These are phyloP conservation scores for Python bivittatus DNA, from an alignment of 2,113 vertebrate species.

Conservation along the genomic window DNA sequence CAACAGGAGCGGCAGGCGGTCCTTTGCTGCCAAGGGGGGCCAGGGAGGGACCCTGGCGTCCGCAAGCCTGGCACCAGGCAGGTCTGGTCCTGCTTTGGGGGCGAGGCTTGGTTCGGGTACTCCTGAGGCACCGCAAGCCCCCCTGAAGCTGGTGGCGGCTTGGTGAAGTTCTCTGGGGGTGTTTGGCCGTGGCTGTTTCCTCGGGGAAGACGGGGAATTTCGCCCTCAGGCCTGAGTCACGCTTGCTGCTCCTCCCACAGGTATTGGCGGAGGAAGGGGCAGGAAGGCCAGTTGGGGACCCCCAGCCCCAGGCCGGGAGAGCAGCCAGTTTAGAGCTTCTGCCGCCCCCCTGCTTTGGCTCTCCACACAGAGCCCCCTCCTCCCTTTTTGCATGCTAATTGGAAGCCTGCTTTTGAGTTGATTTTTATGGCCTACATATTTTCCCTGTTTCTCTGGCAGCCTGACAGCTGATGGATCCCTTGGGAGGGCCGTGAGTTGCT, in stretches of 20 bases:
- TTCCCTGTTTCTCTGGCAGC: slow-evolving; percentile 77
- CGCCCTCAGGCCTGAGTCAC: background rate
- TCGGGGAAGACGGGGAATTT: background rate
- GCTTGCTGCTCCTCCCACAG: background rate
- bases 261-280: fast-evolving
- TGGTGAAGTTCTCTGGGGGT: no score
- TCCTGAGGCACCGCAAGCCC: no score
- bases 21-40: slow-evolving; percentile 10
- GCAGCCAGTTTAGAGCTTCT: background rate
- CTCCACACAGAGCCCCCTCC: background rate
- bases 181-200: background rate
- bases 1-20: no score
- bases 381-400: slow-evolving; percentile 76
- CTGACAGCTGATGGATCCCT: slow-evolving; percentile 81
- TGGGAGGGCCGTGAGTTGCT: slow-evolving; percentile 73
- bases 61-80: slow-evolving; percentile 37
- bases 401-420: slow-evolving; percentile 72
- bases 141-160: no score
- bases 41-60: slow-evolving; percentile 38
- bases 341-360: background rate
- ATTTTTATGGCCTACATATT: slow-evolving; percentile 83
- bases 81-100: slow-evolving; percentile 43
- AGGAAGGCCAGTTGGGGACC: background rate
- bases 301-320: background rate
- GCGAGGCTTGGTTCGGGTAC: slow-evolving; percentile 34